These are phyloP conservation scores for Saxidomus purpurata DNA, from an alignment of 1,140 invertebrate genomes.

Conservation along the genomic window DNA sequence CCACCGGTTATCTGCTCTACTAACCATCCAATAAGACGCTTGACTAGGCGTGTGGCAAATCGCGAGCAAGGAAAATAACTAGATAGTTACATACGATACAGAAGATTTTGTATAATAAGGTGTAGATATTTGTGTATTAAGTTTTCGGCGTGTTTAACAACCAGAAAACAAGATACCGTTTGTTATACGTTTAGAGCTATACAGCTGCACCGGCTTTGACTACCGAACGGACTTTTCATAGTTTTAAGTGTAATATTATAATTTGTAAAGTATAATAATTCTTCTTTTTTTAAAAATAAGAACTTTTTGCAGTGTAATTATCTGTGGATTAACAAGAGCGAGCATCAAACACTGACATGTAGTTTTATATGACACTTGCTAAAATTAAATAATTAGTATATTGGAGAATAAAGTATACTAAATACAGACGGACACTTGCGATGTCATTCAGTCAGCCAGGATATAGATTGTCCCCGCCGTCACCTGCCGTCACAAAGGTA, in stretches of 20 bases:
- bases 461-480: conserved; percentile 27
- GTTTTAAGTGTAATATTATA: neutral
- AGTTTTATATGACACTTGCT: too few species aligned
- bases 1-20: conserved; percentile 25
- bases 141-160: conserved; percentile 38
- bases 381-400: neutral
- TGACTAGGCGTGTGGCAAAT: conserved; percentile 44
- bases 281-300: too few species aligned
- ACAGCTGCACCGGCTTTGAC: neutral
- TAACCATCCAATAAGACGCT: conserved; percentile 11
- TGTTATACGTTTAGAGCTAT: neutral
- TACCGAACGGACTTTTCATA: neutral
- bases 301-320: neutral
- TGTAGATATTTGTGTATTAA: conserved; percentile 53
- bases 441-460: conserved; percentile 37
- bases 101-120: conserved; percentile 48
- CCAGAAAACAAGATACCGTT: conserved; percentile 39
- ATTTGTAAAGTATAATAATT: neutral
- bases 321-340: neutral
- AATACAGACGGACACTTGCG: neutral
- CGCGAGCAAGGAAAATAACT: conserved; percentile 21
- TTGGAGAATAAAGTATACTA: neutral
- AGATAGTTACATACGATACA: conserved; percentile 41
- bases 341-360: neutral
- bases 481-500: conserved; percentile 34